Evolutionary conservation across 1,140 invertebrate species (phyloP).

Genomic region (Sycobia sp.): DNA sequence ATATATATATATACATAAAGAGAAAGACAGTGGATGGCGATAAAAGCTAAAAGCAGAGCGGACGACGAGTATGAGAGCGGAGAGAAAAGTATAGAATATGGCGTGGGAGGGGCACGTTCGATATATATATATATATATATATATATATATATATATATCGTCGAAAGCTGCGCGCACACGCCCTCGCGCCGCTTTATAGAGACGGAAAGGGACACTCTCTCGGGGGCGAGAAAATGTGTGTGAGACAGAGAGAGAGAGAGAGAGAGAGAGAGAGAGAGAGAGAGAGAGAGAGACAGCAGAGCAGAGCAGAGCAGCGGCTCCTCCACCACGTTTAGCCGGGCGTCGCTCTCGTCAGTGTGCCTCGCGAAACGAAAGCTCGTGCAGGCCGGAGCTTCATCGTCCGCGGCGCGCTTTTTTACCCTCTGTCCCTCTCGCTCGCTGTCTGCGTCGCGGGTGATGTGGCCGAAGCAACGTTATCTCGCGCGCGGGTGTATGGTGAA

Average conservation of each 20-base stretch:
- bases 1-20: no score
- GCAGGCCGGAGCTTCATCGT: neutral
- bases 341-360: conserved; percentile 26
- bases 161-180: conserved; percentile 30
- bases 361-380: conserved; percentile 20
- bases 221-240: no score
- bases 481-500: no score
- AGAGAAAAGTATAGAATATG: neutral
- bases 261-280: neutral
- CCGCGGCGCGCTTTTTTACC: neutral
- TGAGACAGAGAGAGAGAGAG: neutral
- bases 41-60: conserved; percentile 4
- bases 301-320: neutral
- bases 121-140: no score
- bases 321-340: conserved; percentile 24
- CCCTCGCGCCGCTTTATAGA: neutral
- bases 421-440: no score
- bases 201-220: neutral
- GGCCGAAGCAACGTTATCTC: no score
- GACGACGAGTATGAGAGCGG: neutral
- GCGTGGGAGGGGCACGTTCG: neutral
- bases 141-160: no score
- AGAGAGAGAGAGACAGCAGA: neutral
- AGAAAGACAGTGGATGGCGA: neutral
- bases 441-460: no score